A percentile compares a stretch with the other conserved stretches of the same genome.
phyloP scores from a whole-genome alignment of 2,888 invertebrate genomes.

The Phyto melanocephala region DNA sequence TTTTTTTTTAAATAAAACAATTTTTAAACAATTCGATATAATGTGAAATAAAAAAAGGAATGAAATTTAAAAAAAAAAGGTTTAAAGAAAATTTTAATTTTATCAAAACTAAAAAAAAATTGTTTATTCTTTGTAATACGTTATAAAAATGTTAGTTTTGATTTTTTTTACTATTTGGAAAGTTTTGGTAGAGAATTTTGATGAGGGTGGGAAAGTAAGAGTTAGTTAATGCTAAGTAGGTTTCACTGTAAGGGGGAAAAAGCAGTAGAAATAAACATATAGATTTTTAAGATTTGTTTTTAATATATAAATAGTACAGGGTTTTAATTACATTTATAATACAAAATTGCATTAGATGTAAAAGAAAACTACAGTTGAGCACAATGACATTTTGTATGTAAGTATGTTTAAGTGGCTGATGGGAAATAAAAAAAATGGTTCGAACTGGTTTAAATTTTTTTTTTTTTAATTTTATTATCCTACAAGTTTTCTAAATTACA shows the following conservation, averaged over 20 bases:
- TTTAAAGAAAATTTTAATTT: too few species aligned
- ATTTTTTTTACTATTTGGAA: too few species aligned
- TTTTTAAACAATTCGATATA: background rate
- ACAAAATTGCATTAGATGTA: conserved; percentile 19
- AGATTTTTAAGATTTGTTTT: background rate
- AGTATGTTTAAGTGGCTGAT: too few species aligned
- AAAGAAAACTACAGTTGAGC: conserved; percentile 32
- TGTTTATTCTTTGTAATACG: too few species aligned
- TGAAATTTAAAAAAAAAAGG: background rate
- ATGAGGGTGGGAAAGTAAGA: background rate
- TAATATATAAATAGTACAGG: background rate
- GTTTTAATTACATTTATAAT: conserved; percentile 20
- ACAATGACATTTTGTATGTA: background rate
- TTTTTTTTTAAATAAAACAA: background rate
- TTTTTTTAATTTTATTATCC: too few species aligned
- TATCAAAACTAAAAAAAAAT: too few species aligned
- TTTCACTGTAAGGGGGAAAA: background rate
- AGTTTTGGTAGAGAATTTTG: background rate
- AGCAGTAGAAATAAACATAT: background rate
- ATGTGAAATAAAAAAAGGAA: background rate
- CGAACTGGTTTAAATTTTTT: too few species aligned
- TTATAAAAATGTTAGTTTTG: too few species aligned
- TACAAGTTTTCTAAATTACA: background rate
- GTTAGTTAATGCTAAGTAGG: conserved; percentile 3
- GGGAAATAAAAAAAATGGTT: too few species aligned